phyloP scores from a whole-genome alignment of 2,797 vertebrate species.

The Glossophaga mutica region DNA sequence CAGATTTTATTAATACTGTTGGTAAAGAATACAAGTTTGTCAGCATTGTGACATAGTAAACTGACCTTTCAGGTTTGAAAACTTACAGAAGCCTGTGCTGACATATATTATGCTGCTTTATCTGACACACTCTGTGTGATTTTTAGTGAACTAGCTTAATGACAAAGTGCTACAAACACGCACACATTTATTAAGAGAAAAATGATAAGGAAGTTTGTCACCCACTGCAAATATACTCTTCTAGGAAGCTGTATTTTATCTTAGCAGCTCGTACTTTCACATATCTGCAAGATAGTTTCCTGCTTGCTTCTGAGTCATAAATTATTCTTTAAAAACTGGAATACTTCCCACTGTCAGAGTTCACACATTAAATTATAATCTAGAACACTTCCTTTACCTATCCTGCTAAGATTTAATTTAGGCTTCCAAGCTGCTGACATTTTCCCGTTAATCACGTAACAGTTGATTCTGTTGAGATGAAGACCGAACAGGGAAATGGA shows the following conservation, averaged over 20 bases:
- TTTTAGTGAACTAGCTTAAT: conserved; percentile 23
- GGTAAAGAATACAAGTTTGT: conserved; percentile 27
- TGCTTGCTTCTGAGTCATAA: conserved; percentile 39
- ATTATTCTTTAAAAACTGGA: conserved; percentile 47
- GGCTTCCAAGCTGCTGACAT: conserved; percentile 12
- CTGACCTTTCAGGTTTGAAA: conserved; percentile 9
- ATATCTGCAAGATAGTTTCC: not conserved
- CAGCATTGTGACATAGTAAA: conserved; percentile 13
- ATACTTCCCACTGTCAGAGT: conserved; percentile 34
- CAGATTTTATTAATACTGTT: conserved; percentile 28
- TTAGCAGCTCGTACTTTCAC: conserved; percentile 29
- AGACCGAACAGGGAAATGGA: not conserved
- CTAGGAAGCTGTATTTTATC: conserved; percentile 42
- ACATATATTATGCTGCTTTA: conserved; percentile 29
- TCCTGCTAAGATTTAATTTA: conserved; percentile 28
- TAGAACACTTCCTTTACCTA: conserved; percentile 17
- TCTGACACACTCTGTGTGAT: not conserved
- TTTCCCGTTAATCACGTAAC: conserved; percentile 23
- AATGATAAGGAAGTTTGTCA: conserved; percentile 33
- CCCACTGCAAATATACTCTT: conserved; percentile 9
- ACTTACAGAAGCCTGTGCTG: conserved; percentile 24
- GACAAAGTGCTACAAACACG: not conserved
- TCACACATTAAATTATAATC: conserved; percentile 47
- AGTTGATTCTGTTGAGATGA: not conserved
- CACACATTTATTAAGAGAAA: conserved; percentile 44